Base-by-base conservation (phyloP, 2,888 invertebrate species). In the Microplitis manilae region DNA sequence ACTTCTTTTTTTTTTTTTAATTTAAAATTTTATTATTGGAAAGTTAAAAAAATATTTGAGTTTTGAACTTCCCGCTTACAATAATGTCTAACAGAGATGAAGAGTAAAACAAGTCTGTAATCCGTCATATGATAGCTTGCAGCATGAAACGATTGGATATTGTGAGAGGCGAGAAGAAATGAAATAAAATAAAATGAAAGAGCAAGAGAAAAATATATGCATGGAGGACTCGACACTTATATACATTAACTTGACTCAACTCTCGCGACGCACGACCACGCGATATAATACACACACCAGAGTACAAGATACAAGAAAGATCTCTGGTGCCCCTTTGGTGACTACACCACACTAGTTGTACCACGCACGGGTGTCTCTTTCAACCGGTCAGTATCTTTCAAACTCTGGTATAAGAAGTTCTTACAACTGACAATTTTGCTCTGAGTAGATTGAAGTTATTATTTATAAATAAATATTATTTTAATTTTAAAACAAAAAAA, bases 201-300 rank as follows among this genome's bases (percentile, higher is more conserved):
- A 50, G 50, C 8, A 50, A 73, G 59, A 73, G 73, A 73, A 65
- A 64, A 41, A 73, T 41, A 67, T 38, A 73, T 59, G 73, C 73
- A 59, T 73, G 73, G 67, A 73, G 73, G 73, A 73, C 65, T 67
- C 65, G 67, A 67, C 59, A 59, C 30, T 30, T 30, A 30, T 13
- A 50, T 5, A 50, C 50, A 50, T 50, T 50, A 50, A 50, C 50
- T 50, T 50, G 13, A 50, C 9, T 50, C 50, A 50, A 73, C 73
- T 73, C 71, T 41, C 62, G 65, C 73, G 39, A 65, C 65, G 67
- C 65, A 73, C 73, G 73, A 77, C 74, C 77, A 77, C 71, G 77
- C 77, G 77, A 77, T 17, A 17, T 17, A 17, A 17, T 73, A 73
- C 17, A 61, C 40, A 62, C 73, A 61, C 62, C 68, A 61, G 73